These are phyloP conservation scores for Drosophila koepferae DNA, from an alignment of 2,888 invertebrate species.

Conservation along the genomic window DNA sequence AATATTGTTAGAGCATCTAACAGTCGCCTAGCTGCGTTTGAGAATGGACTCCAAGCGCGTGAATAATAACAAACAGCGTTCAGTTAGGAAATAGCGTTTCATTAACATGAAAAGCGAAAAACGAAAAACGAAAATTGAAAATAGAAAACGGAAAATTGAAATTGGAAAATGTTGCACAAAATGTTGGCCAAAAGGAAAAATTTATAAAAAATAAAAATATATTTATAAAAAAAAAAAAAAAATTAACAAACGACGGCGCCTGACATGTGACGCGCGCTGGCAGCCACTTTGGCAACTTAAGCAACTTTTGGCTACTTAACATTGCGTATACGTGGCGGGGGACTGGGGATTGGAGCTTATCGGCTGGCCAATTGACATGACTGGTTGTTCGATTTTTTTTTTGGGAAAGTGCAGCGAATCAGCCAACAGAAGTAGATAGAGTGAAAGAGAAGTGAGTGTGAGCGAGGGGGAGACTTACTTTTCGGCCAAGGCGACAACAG, in stretches of 20 bases:
- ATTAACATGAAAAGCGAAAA: conserved; percentile 69
- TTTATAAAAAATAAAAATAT: not conserved
- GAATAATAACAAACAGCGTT: conserved; percentile 74
- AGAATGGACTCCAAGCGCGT: conserved; percentile 81
- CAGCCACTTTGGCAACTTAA: conserved; percentile 32
- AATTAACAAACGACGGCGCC: conserved; percentile 22
- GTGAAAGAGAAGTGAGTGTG: conserved; percentile 8
- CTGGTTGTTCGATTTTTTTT: conserved; percentile 50
- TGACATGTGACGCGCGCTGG: conserved; percentile 51
- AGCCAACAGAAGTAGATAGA: conserved; percentile 8
- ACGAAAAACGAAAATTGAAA: conserved; percentile 42
- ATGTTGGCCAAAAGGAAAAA: conserved; percentile 21
- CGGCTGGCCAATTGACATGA: conserved; percentile 46
- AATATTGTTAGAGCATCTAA: conserved; percentile 16
- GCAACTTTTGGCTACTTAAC: conserved; percentile 51
- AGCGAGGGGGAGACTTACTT: conserved; percentile 31
- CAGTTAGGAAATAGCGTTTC: conserved; percentile 78
- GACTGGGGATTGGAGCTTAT: conserved; percentile 42
- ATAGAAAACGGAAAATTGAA: conserved; percentile 60
- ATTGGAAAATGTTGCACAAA: conserved; percentile 53
- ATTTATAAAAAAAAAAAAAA: not conserved
- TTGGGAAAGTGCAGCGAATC: conserved; percentile 6
- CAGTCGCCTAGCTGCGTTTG: conserved; percentile 27
- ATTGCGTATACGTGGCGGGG: conserved; percentile 67
- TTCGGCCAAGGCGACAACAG: conserved; percentile 68